Evolutionary conservation across 2,113 vertebrate genomes (phyloP).

Genomic region (Xenus cinereus): DNA sequence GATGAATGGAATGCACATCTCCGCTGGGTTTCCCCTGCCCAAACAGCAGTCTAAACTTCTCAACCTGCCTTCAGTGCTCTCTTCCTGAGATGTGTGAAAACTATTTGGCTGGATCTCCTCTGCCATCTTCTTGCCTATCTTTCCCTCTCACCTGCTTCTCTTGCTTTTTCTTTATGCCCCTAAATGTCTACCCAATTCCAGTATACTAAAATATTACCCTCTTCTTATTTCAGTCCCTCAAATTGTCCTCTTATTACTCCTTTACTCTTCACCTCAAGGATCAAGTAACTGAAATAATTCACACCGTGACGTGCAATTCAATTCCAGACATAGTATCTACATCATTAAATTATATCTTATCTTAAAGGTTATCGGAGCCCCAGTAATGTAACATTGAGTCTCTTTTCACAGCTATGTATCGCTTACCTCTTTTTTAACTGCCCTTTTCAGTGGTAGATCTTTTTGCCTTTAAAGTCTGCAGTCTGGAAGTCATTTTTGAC

Average conservation of each 20-base stretch:
- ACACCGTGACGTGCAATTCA: neutral
- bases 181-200: neutral
- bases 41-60: neutral
- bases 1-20: constrained; percentile 62
- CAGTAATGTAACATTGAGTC: neutral
- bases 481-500: constrained; percentile 61
- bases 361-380: neutral
- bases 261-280: neutral
- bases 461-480: constrained; percentile 16
- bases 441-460: constrained; percentile 37
- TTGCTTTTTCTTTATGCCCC: neutral
- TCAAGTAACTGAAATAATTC: neutral
- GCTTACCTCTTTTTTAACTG: neutral
- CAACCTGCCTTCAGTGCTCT: neutral
- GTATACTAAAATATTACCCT: neutral
- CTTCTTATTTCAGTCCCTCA: neutral
- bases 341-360: neutral
- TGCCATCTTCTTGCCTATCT: neutral
- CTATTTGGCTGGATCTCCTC: neutral
- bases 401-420: neutral
- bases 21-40: neutral
- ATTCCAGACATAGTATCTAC: neutral
- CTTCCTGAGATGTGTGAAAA: neutral
- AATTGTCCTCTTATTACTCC: neutral
- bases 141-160: neutral